Conservation (phyloP, 2,797 vertebrate genomes). For the Xenentodon cancila region DNA sequence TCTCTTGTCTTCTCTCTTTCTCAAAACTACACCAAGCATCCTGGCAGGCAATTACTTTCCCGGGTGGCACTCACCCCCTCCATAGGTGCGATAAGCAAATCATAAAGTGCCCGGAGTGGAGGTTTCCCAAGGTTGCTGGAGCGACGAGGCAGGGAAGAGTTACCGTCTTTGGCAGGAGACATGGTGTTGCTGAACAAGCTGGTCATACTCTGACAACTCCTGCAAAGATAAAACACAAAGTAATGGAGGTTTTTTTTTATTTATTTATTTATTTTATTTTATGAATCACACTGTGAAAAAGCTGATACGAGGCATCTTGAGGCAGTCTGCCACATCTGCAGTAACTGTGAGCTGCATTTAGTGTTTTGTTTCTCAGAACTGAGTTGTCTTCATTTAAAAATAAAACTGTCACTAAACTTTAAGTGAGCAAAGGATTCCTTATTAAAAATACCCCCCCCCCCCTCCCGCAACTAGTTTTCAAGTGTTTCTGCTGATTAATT, state of each 20-base stretch:
- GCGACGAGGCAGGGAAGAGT: conserved; percentile 88
- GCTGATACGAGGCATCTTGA: not conserved
- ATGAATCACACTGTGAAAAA: not conserved
- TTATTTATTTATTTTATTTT: conserved; percentile 5
- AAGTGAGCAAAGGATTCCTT: too few relatives aligned
- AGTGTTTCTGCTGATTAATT: not conserved
- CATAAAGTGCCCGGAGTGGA: conserved; percentile 93
- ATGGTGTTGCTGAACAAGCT: conserved; percentile 91
- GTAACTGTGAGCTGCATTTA: not conserved
- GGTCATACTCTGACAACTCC: conserved; percentile 98
- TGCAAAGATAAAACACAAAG: conserved; percentile 69
- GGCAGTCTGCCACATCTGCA: not conserved
- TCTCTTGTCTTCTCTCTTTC: not conserved
- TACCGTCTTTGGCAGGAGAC: conserved; percentile 91
- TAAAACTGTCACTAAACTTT: not conserved
- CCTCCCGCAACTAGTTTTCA: not conserved
- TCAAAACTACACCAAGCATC: conserved; percentile 11
- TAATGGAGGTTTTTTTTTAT: not conserved
- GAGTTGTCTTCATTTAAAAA: too few relatives aligned
- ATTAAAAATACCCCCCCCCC: not conserved
- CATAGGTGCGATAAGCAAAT: conserved; percentile 97
- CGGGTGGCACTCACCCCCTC: conserved; percentile 89
- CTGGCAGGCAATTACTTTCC: conserved; percentile 14
- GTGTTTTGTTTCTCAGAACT: not conserved
- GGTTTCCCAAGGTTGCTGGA: conserved; percentile 86